These are phyloP conservation scores for Parthenolecanium corni DNA, from an alignment of 2,888 invertebrate species.

Conservation along the genomic window DNA sequence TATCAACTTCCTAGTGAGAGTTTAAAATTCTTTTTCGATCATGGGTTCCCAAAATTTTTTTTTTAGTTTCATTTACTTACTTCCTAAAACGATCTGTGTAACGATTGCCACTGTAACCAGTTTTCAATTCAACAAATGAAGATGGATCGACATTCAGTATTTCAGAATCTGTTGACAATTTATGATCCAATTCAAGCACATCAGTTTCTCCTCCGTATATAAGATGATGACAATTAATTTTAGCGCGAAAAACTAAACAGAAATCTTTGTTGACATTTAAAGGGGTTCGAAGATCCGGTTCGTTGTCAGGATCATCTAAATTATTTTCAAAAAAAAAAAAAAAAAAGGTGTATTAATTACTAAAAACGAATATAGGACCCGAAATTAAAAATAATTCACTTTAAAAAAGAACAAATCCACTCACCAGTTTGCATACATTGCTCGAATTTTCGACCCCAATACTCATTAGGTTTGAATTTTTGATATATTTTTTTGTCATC, in stretches of 20 bases:
- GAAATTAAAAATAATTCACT: too few relatives aligned
- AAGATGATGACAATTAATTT: constrained; percentile 5
- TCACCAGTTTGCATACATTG: constrained; percentile 12
- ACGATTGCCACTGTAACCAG: too few relatives aligned
- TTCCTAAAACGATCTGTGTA: too few relatives aligned
- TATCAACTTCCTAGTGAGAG: too few relatives aligned
- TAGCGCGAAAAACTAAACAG: constrained; percentile 1
- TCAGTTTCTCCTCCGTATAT: constrained; percentile 17
- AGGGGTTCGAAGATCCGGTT: neutral
- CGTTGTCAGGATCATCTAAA: neutral
- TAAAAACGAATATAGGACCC: neutral
- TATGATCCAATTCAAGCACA: neutral
- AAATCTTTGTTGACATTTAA: constrained; percentile 16
- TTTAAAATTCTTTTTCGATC: too few relatives aligned
- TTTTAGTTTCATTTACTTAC: too few relatives aligned
- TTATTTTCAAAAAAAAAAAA: neutral
- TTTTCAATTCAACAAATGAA: constrained; percentile 13
- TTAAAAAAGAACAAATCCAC: too few relatives aligned
- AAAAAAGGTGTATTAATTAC: neutral
- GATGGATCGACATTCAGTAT: neutral
- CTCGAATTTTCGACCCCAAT: constrained; percentile 20
- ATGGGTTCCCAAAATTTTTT: too few relatives aligned
- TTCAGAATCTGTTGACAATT: neutral
- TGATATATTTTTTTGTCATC: constrained; percentile 3
- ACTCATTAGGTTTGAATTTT: constrained; percentile 2